These are phyloP conservation scores for Chymomyza amoena DNA, from an alignment of 2,888 invertebrate species.

Conservation along the genomic window DNA sequence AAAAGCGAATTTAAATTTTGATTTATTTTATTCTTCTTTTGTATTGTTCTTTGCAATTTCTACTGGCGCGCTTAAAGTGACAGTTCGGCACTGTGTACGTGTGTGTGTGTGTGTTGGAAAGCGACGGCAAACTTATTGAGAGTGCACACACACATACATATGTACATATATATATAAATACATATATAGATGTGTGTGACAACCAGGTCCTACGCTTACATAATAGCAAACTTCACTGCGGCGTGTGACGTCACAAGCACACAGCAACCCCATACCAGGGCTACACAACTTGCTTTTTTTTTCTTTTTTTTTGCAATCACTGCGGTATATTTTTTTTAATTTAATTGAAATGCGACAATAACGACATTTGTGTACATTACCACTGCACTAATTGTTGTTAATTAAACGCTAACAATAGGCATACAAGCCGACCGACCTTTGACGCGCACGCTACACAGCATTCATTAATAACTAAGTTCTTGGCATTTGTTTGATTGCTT, in stretches of 20 bases:
- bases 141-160: too few relatives aligned
- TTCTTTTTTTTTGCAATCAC: not conserved
- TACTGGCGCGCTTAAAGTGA: not conserved
- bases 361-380: slow-evolving; percentile 8
- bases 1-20: slow-evolving; percentile 57
- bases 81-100: too few relatives aligned
- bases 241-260: not conserved
- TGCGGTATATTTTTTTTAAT: not conserved
- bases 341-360: slow-evolving; percentile 11
- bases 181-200: too few relatives aligned
- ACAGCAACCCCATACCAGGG: not conserved
- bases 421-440: not conserved
- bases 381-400: slow-evolving; percentile 58
- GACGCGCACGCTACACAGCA: not conserved
- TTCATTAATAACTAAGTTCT: not conserved
- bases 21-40: not conserved
- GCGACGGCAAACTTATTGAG: not conserved
- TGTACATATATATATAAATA: too few relatives aligned
- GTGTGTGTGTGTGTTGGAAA: too few relatives aligned
- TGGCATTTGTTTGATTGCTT: slow-evolving; percentile 15
- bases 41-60: not conserved
- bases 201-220: not conserved
- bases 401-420: slow-evolving; percentile 37
- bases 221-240: not conserved
- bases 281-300: not conserved